A percentile compares a stretch with the other conserved stretches of the same genome.
phyloP scores from a whole-genome alignment of 2,113 vertebrate genomes.

The Drymodes brunneopygia region DNA sequence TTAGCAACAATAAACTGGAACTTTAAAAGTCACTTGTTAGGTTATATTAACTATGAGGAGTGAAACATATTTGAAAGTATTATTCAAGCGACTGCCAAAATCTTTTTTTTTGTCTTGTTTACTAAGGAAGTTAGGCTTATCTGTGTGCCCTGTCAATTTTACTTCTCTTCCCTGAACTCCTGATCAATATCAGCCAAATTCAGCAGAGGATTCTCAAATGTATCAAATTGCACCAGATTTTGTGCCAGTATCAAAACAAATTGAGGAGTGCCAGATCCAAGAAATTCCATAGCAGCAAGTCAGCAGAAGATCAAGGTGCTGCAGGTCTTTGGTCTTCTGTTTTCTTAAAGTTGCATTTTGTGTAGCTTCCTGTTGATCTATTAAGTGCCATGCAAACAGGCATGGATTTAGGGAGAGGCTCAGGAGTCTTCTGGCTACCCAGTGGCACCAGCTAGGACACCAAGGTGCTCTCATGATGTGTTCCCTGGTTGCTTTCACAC shows the following conservation, averaged over 20 bases:
- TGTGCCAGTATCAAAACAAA: background rate
- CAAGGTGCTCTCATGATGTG: background rate
- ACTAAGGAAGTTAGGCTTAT: background rate
- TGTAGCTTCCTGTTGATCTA: background rate
- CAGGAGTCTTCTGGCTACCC: background rate
- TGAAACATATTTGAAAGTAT: background rate
- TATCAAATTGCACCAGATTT: background rate
- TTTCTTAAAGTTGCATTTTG: background rate
- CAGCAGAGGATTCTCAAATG: background rate
- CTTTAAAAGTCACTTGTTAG: background rate
- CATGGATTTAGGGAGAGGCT: background rate
- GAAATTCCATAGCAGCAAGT: background rate
- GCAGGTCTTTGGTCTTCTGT: background rate
- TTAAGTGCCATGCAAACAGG: background rate
- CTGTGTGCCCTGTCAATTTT: background rate
- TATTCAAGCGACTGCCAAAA: background rate
- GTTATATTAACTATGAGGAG: background rate
- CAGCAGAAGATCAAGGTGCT: background rate
- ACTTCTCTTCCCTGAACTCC: background rate
- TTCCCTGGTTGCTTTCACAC: background rate
- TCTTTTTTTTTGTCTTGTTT: background rate
- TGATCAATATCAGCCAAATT: background rate
- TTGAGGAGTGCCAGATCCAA: background rate
- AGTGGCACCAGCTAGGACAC: background rate
- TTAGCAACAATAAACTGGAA: background rate